Base-by-base conservation (phyloP, 2,888 invertebrate genomes). In the Aethes cnicana region DNA sequence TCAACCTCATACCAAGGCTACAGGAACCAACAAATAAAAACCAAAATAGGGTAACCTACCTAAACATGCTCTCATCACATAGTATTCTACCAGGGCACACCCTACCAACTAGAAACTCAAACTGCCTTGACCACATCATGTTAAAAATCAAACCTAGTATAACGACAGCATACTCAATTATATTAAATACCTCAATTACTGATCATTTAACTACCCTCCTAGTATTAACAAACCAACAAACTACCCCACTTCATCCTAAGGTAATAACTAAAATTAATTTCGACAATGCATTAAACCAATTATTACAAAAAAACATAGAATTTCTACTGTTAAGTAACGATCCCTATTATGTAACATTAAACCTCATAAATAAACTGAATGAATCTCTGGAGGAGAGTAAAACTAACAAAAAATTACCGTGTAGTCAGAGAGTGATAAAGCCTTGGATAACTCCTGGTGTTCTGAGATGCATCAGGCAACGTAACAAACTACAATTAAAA, bases 41-140 rank as follows among this genome's bases (percentile, higher is more conserved):
- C n/a, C n/a, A n/a, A 26, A 55, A 49, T 8, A 49, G 54, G 8
- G 4, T 16, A 3, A 30, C 33, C 30, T 54, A 54, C 18, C n/a
- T 55, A 7, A 50, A 50, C 37, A 26, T 43, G 23, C 12, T 50
- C 3, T 35, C 50, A 3, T 25, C 16, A 3, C 28, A 42, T 32
- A 43, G 48, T 1, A 25, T 54, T 5, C 25, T 48, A 7, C 48
- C 54, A 0, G 48, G 44, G 1, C 48, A 54, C 21, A 20, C 12
- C 17, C 4, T 37, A 21, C 47, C 35, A 1, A 41, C 47, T 7
- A 28, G 36, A 20, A 35, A n/a, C n/a, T n/a, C 17, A 6, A 48
- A 35, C 14, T 43, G 39, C 9, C n/a, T 39, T 2, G 46, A 55
- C 8, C 41, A 42, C 17, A 12, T 47, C 8, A 42, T 39, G 30